A percentile compares a stretch with the other conserved stretches of the same genome.
Evolutionary conservation across 2,113 vertebrate genomes (phyloP).

Genomic region (Corythornis madagascariensis): DNA sequence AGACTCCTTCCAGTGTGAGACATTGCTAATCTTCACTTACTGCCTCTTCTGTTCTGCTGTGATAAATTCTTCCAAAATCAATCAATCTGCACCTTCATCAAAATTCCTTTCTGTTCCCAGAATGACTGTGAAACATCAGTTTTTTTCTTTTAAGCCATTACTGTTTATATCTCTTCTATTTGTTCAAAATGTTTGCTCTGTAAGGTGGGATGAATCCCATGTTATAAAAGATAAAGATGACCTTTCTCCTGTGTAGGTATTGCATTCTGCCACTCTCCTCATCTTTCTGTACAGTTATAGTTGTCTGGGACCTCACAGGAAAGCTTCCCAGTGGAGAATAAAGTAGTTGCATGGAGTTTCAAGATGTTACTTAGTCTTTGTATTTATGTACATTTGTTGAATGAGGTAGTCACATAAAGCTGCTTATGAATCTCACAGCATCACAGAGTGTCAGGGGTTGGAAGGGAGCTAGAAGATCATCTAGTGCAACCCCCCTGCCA

Average conservation of each 20-base stretch:
- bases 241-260: neutral
- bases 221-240: neutral
- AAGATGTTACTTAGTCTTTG: neutral
- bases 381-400: neutral
- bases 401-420: neutral
- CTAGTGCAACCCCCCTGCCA: no score
- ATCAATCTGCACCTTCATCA: neutral
- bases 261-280: neutral
- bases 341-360: neutral
- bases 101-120: neutral
- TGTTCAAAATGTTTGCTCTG: neutral
- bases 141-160: neutral
- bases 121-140: neutral
- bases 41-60: neutral
- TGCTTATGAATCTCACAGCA: neutral
- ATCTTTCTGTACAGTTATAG: neutral
- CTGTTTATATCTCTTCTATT: rapidly evolving
- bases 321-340: neutral
- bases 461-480: no score
- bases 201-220: neutral
- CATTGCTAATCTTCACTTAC: neutral
- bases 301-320: neutral
- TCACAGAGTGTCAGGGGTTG: no score
- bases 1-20: neutral
- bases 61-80: neutral